Evolutionary conservation across 2,888 invertebrate species (phyloP).

Genomic region (Carabus problematicus): DNA sequence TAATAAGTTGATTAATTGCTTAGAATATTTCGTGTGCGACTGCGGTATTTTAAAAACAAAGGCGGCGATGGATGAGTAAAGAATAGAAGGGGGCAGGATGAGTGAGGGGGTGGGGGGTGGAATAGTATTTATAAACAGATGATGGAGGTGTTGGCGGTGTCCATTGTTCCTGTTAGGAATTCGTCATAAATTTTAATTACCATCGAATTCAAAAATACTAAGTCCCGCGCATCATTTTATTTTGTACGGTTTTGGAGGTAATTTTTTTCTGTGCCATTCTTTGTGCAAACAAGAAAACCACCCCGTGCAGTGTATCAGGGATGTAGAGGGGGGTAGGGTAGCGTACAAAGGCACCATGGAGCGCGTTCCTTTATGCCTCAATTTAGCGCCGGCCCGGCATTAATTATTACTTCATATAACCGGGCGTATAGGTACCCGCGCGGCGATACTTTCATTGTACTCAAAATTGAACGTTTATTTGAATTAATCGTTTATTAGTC

Average conservation of each 20-base stretch:
- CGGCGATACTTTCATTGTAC: constrained; percentile 48
- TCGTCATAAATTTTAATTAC: constrained; percentile 43
- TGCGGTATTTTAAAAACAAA: constrained; percentile 32
- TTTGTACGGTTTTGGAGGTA: constrained; percentile 25
- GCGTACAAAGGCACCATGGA: constrained; percentile 7
- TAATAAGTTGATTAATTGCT: constrained; percentile 42
- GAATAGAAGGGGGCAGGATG: too few relatives aligned
- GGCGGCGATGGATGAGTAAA: constrained; percentile 8
- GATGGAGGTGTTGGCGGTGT: background rate
- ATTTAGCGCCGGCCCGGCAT: constrained; percentile 34
- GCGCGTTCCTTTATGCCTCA: constrained; percentile 38
- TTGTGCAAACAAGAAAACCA: constrained; percentile 31
- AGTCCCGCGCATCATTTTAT: constrained; percentile 39
- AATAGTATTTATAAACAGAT: too few relatives aligned
- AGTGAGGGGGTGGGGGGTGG: too few relatives aligned
- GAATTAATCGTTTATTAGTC: constrained; percentile 53
- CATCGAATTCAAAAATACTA: constrained; percentile 38
- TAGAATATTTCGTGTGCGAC: constrained; percentile 35
- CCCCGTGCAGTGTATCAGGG: background rate
- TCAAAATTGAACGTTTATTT: constrained; percentile 54
- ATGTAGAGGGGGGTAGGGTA: constrained; percentile 10
- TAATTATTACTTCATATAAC: constrained; percentile 42
- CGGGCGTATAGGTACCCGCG: constrained; percentile 25
- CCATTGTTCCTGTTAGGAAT: constrained; percentile 39
- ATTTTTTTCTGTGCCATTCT: constrained; percentile 38